Conservation (phyloP, 2,113 vertebrate species). For the Notechis scutatus region DNA sequence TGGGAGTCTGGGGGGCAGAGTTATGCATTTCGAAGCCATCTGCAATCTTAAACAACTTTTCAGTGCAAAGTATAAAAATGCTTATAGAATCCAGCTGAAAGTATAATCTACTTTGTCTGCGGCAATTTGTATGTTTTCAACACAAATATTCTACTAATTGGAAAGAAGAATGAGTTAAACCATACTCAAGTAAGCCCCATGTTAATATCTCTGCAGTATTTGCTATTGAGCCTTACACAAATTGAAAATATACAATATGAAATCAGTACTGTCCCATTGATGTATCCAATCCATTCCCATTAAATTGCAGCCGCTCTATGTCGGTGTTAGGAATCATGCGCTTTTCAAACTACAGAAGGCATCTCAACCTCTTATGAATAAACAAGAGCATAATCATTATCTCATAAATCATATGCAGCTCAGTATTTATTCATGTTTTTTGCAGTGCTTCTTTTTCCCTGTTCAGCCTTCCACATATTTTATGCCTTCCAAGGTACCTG, state of each 20-base stretch:
- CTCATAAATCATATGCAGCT: not conserved
- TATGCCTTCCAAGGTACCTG: not conserved
- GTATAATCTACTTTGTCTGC: constrained; percentile 21
- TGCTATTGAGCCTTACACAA: not conserved
- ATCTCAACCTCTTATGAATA: constrained; percentile 15
- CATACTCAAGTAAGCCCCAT: constrained; percentile 16
- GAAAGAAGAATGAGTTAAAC: constrained; percentile 37
- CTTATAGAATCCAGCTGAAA: not conserved
- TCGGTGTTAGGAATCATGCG: not conserved
- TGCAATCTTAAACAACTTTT: not conserved
- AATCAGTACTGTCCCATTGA: not conserved
- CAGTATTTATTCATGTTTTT: not conserved
- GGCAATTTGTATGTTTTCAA: constrained; percentile 33
- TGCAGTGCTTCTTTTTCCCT: not conserved
- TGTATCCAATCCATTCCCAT: constrained; percentile 7
- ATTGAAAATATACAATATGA: not conserved
- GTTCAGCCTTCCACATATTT: not conserved
- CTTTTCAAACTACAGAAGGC: not conserved
- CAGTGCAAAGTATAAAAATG: not conserved
- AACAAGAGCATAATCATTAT: constrained; percentile 10
- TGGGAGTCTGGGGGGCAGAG: not conserved
- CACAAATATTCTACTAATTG: constrained; percentile 38
- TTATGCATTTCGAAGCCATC: not conserved
- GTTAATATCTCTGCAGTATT: constrained; percentile 12
- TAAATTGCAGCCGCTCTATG: constrained; percentile 3